Evolutionary conservation across 2,797 vertebrate species (phyloP).

Genomic region (Ctenosaura bakeri): DNA sequence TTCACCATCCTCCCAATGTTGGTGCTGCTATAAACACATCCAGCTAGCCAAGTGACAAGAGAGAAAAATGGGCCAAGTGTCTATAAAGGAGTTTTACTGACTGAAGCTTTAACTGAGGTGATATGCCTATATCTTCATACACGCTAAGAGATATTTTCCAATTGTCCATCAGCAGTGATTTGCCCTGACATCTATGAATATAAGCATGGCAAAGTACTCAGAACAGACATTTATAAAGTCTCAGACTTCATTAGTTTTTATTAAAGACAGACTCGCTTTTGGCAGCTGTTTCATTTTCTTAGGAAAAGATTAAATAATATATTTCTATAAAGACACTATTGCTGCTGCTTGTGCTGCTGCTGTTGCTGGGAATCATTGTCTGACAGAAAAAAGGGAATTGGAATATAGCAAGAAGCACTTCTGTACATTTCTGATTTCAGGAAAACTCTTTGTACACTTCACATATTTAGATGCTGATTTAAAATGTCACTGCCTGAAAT

Average conservation of each 20-base stretch:
- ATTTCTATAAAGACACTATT: too few relatives aligned
- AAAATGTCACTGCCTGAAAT: background rate
- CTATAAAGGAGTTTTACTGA: too few relatives aligned
- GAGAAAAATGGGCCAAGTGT: too few relatives aligned
- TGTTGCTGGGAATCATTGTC: background rate
- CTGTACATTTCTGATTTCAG: background rate
- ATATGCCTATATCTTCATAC: background rate
- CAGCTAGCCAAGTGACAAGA: too few relatives aligned
- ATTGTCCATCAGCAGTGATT: conserved; percentile 20
- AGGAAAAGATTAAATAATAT: background rate
- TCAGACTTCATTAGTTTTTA: conserved; percentile 17
- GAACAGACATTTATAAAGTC: background rate
- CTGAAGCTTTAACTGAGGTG: too few relatives aligned
- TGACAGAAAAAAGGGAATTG: background rate
- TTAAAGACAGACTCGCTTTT: conserved; percentile 18
- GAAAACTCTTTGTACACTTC: background rate
- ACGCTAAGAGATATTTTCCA: background rate
- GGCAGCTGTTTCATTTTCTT: conserved; percentile 15
- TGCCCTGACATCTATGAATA: conserved; percentile 27
- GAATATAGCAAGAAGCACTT: background rate
- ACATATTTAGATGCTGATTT: background rate
- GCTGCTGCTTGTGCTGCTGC: background rate
- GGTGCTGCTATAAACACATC: too few relatives aligned
- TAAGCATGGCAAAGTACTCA: background rate
- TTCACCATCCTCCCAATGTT: too few relatives aligned